A percentile compares a stretch with the other conserved stretches of the same genome.
phyloP scores from a whole-genome alignment of 1,140 invertebrate species.

The Rhopalosiphum padi region DNA sequence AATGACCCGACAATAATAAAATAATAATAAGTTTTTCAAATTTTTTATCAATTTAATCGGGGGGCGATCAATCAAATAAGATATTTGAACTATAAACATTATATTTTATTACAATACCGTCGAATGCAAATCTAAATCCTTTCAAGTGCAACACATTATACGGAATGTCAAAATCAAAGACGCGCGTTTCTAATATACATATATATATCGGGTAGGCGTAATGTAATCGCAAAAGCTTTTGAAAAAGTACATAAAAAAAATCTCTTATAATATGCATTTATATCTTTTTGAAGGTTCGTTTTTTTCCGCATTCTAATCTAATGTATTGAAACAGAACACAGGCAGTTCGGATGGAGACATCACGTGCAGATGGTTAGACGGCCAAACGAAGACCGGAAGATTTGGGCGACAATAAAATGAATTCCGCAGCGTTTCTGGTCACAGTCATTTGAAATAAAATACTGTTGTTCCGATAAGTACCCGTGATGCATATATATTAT shows the following conservation, averaged over 20 bases:
- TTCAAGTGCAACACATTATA: not conserved
- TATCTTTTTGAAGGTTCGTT: not conserved
- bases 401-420: slow-evolving; percentile 8
- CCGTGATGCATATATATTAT: not conserved
- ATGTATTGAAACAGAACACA: not conserved
- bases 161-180: slow-evolving; percentile 6
- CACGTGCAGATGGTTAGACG: not conserved
- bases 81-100: not conserved
- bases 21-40: not conserved
- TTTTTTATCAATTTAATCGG: not conserved
- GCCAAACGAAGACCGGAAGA: not conserved
- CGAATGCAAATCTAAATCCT: not conserved
- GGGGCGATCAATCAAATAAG: not conserved
- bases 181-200: too few species aligned
- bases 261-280: not conserved
- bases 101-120: not conserved
- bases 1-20: too few species aligned
- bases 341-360: not conserved
- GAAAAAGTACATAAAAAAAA: not conserved
- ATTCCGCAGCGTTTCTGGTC: not conserved
- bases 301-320: not conserved
- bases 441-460: not conserved
- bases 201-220: not conserved
- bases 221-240: slow-evolving; percentile 5
- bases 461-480: not conserved